phyloP scores from a whole-genome alignment of 2,113 vertebrate species.

The Artemisiospiza belli region DNA sequence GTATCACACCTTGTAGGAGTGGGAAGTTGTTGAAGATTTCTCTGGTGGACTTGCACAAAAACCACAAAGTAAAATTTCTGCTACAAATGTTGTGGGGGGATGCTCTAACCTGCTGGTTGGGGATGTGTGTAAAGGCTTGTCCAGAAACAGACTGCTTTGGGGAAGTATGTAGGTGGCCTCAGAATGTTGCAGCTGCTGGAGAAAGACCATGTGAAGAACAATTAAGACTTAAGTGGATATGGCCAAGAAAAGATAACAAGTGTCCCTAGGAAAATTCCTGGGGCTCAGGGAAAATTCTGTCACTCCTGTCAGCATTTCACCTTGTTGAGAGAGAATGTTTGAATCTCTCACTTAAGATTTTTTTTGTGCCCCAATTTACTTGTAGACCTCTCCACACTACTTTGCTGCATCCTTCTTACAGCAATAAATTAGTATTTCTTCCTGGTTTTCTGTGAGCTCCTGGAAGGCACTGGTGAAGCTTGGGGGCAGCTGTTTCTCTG shows the following conservation, averaged over 20 bases:
- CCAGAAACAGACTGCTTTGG: background rate
- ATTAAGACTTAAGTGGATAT: background rate
- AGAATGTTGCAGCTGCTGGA: background rate
- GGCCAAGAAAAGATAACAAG: background rate
- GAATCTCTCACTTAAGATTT: background rate
- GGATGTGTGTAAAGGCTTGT: background rate
- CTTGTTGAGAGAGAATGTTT: background rate
- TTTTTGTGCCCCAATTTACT: background rate
- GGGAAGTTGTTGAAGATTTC: background rate
- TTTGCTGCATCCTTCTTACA: background rate
- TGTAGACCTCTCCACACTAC: background rate
- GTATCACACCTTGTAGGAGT: background rate
- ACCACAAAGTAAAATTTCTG: slow-evolving; percentile 8
- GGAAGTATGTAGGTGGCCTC: background rate
- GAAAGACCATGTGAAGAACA: background rate
- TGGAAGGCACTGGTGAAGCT: background rate
- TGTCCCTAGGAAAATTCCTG: background rate
- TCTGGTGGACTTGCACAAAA: background rate
- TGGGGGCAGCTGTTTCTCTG: background rate
- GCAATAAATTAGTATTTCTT: background rate
- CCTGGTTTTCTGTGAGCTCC: background rate
- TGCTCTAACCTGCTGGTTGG: background rate
- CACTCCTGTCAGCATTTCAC: accelerated
- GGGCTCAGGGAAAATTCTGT: background rate
- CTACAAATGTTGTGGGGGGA: background rate